phyloP scores from a whole-genome alignment of 2,888 invertebrate species.

The Melinaea menophilus region DNA sequence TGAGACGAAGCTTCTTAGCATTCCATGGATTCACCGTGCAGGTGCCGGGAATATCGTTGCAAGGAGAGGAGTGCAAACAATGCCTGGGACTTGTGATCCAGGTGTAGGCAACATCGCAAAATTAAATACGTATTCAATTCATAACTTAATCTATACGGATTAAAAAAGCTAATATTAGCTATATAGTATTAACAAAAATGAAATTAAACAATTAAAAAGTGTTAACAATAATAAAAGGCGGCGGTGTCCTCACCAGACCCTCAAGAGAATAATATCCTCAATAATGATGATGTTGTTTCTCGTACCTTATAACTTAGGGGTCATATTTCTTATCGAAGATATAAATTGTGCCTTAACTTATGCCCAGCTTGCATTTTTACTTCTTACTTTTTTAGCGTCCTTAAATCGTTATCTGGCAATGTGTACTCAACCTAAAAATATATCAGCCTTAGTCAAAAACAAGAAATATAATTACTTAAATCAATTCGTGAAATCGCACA shows the following conservation, averaged over 20 bases:
- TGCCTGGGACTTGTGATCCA: too few species aligned
- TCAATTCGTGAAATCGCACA: too few species aligned
- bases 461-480: too few species aligned
- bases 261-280: background rate
- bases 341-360: slow-evolving; percentile 15
- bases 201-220: background rate
- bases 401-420: background rate
- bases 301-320: slow-evolving; percentile 5
- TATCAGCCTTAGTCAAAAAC: too few species aligned
- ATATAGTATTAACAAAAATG: background rate
- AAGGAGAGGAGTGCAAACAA: too few species aligned
- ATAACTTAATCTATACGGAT: too few species aligned
- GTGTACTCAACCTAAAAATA: too few species aligned
- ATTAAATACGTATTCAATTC: background rate
- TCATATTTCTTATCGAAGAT: slow-evolving; percentile 14
- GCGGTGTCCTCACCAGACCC: background rate
- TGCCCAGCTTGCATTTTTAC: slow-evolving; percentile 4
- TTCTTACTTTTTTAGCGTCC: background rate
- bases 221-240: background rate
- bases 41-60: too few species aligned
- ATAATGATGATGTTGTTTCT: background rate
- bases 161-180: too few species aligned
- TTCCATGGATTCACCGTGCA: too few species aligned
- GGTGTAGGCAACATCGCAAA: background rate
- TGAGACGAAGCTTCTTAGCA: too few species aligned